Percentiles rank a stretch among this genome's conserved stretches.
Conservation (phyloP, 2,888 invertebrate genomes). For the Pachydiplax longipennis region DNA sequence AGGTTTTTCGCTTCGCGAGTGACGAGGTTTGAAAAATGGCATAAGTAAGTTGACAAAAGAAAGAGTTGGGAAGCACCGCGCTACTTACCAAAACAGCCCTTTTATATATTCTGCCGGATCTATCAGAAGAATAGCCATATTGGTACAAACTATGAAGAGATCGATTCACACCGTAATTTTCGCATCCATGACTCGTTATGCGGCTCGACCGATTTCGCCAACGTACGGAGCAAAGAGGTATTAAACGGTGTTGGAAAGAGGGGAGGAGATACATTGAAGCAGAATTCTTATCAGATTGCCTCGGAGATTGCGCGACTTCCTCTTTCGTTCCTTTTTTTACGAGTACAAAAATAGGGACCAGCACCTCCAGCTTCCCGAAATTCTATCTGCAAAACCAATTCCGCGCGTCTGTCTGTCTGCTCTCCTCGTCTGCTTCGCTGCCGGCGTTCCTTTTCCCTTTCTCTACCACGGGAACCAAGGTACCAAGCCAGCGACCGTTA, state of each 20-base stretch:
- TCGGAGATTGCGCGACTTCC: not conserved
- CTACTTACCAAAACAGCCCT: too few species aligned
- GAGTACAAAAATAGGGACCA: not conserved
- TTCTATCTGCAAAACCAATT: conserved; percentile 43
- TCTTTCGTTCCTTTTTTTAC: not conserved
- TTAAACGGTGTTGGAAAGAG: not conserved
- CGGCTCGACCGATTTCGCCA: not conserved
- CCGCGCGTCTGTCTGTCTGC: not conserved
- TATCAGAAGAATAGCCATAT: too few species aligned
- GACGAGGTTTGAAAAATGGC: too few species aligned
- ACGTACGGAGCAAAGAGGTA: not conserved
- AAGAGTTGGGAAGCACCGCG: too few species aligned
- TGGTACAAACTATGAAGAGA: too few species aligned
- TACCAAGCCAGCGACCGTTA: not conserved
- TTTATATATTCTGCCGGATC: too few species aligned
- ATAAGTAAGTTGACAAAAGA: too few species aligned
- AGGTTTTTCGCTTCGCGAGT: too few species aligned
- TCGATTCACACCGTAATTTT: too few species aligned
- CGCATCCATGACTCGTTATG: too few species aligned
- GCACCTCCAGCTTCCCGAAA: not conserved
- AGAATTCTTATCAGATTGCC: not conserved
- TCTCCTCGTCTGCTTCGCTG: not conserved
- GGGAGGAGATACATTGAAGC: not conserved
- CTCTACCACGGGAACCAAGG: not conserved
- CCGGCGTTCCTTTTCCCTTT: not conserved